phyloP scores from a whole-genome alignment of 2,888 invertebrate species.

The Eristalis arbustorum region DNA sequence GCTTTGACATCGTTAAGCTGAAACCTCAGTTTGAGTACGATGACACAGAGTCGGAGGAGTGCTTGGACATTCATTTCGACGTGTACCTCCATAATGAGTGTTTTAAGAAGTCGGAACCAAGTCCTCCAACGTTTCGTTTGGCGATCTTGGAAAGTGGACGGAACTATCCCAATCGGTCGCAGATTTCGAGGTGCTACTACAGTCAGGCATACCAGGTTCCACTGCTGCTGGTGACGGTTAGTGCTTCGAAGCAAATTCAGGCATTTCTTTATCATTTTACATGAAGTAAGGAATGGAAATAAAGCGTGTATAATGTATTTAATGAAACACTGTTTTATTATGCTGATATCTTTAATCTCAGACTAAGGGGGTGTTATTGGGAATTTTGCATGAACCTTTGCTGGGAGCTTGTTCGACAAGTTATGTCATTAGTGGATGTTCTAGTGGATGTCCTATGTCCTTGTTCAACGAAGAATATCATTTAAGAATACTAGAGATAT shows the following conservation, averaged over 20 bases:
- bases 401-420: too few relatives aligned
- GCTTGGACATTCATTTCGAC: constrained; percentile 75
- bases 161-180: constrained; percentile 75
- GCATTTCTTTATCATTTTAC: constrained; percentile 78
- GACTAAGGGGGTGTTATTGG: too few relatives aligned
- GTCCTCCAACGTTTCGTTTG: constrained; percentile 75
- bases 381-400: too few relatives aligned
- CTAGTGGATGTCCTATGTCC: too few relatives aligned
- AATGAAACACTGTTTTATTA: too few relatives aligned
- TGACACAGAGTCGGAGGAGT: constrained; percentile 15
- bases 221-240: constrained; percentile 77
- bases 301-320: too few relatives aligned
- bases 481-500: too few relatives aligned
- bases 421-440: too few relatives aligned
- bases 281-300: constrained; percentile 48
- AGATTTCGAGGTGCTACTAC: constrained; percentile 73
- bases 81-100: constrained; percentile 74
- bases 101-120: constrained; percentile 75
- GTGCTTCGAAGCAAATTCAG: constrained; percentile 79
- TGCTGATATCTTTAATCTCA: too few relatives aligned
- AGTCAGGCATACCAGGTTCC: constrained; percentile 74
- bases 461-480: too few relatives aligned
- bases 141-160: constrained; percentile 73
- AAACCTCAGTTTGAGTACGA: constrained; percentile 43
- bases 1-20: constrained; percentile 75